These are phyloP conservation scores for Tenualosa thibaudeaui DNA, from an alignment of 2,797 vertebrate genomes.

Conservation along the genomic window DNA sequence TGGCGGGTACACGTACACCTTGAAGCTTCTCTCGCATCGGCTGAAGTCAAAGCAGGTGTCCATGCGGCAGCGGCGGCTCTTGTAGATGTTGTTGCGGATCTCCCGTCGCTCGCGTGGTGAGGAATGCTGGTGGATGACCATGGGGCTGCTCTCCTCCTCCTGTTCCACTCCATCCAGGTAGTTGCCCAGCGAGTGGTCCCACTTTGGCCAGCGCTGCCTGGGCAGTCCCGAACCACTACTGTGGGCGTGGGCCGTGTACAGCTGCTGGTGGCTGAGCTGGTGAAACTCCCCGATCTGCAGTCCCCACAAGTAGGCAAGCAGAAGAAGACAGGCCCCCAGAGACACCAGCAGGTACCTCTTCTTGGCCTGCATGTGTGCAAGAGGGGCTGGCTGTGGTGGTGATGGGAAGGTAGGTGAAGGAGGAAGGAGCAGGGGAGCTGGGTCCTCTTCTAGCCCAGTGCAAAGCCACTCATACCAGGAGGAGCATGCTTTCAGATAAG, in stretches of 20 bases:
- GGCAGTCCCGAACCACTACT: slow-evolving; percentile 46
- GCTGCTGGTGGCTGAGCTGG: slow-evolving; percentile 59
- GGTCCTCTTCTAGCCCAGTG: slow-evolving; percentile 52
- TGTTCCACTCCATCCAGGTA: slow-evolving; percentile 79
- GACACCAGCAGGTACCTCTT: slow-evolving; percentile 85
- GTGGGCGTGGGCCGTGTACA: slow-evolving; percentile 46
- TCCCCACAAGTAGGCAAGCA: slow-evolving; percentile 80
- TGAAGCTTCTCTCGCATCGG: slow-evolving; percentile 75
- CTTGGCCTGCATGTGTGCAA: slow-evolving; percentile 86
- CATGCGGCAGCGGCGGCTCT: slow-evolving; percentile 79
- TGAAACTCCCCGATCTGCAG: slow-evolving; percentile 77
- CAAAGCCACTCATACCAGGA: slow-evolving; percentile 50
- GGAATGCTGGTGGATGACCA: slow-evolving; percentile 75
- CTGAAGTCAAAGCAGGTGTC: slow-evolving; percentile 80
- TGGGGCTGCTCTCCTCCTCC: slow-evolving; percentile 72
- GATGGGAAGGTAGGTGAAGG: slow-evolving; percentile 45
- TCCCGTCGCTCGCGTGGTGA: slow-evolving; percentile 74
- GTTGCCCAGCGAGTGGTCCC: slow-evolving; percentile 63
- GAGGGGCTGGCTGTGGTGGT: slow-evolving; percentile 59
- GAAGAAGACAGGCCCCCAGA: slow-evolving; percentile 80
- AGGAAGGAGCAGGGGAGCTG: slow-evolving; percentile 37
- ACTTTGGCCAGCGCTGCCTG: slow-evolving; percentile 65
- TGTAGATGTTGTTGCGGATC: slow-evolving; percentile 77
- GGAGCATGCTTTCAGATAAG: slow-evolving; percentile 44
- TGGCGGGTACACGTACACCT: slow-evolving; percentile 76